Base-by-base conservation (phyloP, 2,888 invertebrate genomes). In the Pandemis cinnamomeana region DNA sequence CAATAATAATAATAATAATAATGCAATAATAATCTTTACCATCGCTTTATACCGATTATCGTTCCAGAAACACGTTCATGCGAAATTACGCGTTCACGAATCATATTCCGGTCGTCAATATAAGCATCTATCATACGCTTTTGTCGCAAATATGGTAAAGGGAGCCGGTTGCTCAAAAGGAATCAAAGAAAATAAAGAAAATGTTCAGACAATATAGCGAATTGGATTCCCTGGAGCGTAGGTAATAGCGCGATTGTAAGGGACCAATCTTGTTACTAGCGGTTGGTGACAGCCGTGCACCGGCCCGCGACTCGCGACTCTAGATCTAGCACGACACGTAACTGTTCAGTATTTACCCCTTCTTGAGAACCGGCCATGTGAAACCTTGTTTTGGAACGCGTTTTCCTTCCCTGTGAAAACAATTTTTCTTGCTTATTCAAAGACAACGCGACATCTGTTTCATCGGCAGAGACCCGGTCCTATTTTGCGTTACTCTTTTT, bases 191-290 rank as follows among this genome's bases (percentile, higher is more conserved):
- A 75, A 75, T 75, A 75, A 72, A 75, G 75, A 76, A 73, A 75
- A 76, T 73, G 77, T 66, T 76, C 80, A 82, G 82, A 83, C 83
- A 84, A 84, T 81, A 80, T 77, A 82, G 80, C 77, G 82, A 85
- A 87, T 88, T 85, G 85, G 81, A 85, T 85, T 82, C 84, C 82
- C 79, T 77, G 81, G 79, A 82, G 86, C 83, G 84, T 78, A 69
- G 80, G 82, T 87, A 88, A 89, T 86, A 83, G 79, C 82, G 78
- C 84, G 82, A 87, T 89, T 89, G 86, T 87, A 82, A 81, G 82
- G 82, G 81, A 75, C 81, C 80, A 82, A 91, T 84, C 86, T 84
- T 80, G 85, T 88, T 86, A 86, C 80, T 75, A 77, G 80, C 85
- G 84, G 86, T 84, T 81, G 81, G 76, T 61, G 77, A 66, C 67